Evolutionary conservation across 2,888 invertebrate species (phyloP).

Genomic region (Homarus gammarus): DNA sequence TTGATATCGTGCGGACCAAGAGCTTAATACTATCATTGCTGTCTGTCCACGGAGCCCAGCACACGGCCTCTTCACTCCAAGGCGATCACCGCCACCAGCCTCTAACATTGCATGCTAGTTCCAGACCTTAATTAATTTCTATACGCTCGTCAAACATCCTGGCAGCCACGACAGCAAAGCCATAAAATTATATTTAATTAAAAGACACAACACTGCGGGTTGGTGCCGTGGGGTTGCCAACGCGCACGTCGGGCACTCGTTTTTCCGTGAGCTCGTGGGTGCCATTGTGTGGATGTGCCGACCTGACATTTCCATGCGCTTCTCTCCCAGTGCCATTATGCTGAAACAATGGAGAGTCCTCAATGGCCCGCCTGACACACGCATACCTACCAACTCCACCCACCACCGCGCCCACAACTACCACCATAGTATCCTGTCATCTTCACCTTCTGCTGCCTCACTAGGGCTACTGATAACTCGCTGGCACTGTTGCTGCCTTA

Average conservation of each 20-base stretch:
- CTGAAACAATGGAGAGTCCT: slow-evolving; percentile 63
- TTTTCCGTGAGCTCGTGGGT: slow-evolving; percentile 42
- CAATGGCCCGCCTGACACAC: slow-evolving; percentile 64
- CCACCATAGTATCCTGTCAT: background rate
- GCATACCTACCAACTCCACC: slow-evolving; percentile 8
- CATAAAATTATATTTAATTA: slow-evolving; percentile 46
- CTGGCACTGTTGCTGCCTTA: too few species aligned
- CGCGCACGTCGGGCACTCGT: slow-evolving; percentile 10
- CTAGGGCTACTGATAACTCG: too few species aligned
- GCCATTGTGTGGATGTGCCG: slow-evolving; percentile 63
- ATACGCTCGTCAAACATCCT: slow-evolving; percentile 38
- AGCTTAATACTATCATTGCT: slow-evolving; percentile 27
- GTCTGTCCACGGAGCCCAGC: background rate
- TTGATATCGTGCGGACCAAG: slow-evolving; percentile 57
- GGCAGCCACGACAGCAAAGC: slow-evolving; percentile 31
- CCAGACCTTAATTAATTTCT: slow-evolving; percentile 41
- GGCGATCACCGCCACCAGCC: background rate
- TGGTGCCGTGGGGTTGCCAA: slow-evolving; percentile 17
- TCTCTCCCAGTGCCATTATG: slow-evolving; percentile 65
- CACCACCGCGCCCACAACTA: background rate
- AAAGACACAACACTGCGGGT: slow-evolving; percentile 43
- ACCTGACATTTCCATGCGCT: slow-evolving; percentile 64
- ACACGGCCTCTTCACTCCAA: background rate
- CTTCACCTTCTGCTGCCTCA: background rate
- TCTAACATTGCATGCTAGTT: background rate